phyloP scores from a whole-genome alignment of 2,113 vertebrate genomes.

The Lonchura striata region DNA sequence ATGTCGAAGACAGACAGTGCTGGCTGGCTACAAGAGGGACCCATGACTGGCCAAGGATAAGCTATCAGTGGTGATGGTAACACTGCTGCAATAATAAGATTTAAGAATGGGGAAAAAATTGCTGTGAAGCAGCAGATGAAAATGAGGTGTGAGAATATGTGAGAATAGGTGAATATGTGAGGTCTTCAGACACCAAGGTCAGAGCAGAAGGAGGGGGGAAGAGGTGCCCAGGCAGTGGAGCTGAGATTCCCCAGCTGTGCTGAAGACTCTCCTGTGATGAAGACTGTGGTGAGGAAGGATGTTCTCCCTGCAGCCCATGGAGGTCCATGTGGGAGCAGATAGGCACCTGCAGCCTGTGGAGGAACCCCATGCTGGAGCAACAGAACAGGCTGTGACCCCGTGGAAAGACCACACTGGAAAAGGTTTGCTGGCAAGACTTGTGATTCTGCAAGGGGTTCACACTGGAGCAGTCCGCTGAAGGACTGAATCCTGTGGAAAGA shows the following conservation, averaged over 20 bases:
- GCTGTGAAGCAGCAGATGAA: neutral
- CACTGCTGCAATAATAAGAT: rapidly evolving
- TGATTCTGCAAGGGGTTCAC: rapidly evolving
- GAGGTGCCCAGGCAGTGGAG: rapidly evolving
- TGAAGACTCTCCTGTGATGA: neutral
- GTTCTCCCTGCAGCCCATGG: rapidly evolving
- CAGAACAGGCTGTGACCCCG: rapidly evolving
- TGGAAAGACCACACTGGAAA: rapidly evolving
- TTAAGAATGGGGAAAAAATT: neutral
- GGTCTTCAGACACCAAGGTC: neutral
- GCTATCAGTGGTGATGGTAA: rapidly evolving
- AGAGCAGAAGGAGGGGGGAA: neutral
- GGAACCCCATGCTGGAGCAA: rapidly evolving
- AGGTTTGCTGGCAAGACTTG: neutral
- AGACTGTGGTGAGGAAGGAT: neutral
- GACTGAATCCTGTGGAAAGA: neutral
- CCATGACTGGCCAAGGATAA: rapidly evolving
- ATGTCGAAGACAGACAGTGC: rapidly evolving
- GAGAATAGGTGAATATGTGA: neutral
- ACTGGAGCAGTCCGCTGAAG: neutral
- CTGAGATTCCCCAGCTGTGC: neutral
- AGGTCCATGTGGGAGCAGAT: rapidly evolving
- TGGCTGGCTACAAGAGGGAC: rapidly evolving
- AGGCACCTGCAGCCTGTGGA: rapidly evolving
- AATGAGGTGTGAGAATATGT: neutral